Evolutionary conservation across 2,888 invertebrate species (phyloP), one percentile per base, ranked within the genome.

Genomic region (Leptopilina myrica): DNA sequence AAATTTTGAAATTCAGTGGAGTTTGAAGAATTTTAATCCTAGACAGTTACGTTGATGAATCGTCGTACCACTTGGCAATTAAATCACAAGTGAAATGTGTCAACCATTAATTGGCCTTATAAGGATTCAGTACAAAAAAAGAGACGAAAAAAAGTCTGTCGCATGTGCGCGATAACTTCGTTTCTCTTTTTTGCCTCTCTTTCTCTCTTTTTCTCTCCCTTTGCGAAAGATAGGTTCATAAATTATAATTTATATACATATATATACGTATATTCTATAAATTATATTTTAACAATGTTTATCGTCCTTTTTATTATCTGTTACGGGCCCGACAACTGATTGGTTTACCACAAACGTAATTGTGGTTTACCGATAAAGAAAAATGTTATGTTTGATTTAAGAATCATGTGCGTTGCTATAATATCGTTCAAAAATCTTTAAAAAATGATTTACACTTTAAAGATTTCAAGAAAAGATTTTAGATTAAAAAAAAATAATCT

Each of bases 231-330:
- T 69, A 69, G 67, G 26, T 69, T 69, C 53, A 12, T 49, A 69
- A 49, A 49, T 69, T 69, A 69, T 69, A 26, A 69, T 49, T 46
- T 69, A 69, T 26, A 49, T 69, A 49, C 20, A 12, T 69, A 15
- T 49, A 7, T 49, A 43, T 43, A 59, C 7, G 7, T 7, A 11
- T 15, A 69, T 69, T 49, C 14, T 69, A 69, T 69, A 26, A 69
- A 69, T 69, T 69, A 53, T 69, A 69, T 49, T 49, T 67, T 5
- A 49, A 67, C 20, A 69, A 69, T 53, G 26, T 69, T 69, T 53
- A 69, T 69, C 69, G 53, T 69, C 49, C 49, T 53, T 69, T 69
- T 49, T 1, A 20, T 20, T 20, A 46, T 49, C 9, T 67, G 12
- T 53, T 67, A 20, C 49, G 4, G 20, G 1, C 20, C 20, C 20